phyloP scores from a whole-genome alignment of 2,797 vertebrate genomes.

The Sebastiscus tertius region DNA sequence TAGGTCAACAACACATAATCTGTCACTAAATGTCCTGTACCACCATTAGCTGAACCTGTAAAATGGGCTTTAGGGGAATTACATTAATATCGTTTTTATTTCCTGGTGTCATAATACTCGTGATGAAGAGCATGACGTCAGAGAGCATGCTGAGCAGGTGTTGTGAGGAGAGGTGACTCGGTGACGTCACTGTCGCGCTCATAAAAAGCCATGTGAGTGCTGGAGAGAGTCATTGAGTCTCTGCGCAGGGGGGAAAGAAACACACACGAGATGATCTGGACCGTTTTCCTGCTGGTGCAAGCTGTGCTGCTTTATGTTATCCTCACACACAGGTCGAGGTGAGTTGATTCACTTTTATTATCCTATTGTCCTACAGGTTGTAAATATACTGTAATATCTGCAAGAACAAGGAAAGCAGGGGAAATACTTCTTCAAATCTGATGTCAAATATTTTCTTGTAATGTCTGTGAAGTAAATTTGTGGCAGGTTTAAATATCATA shows the following conservation, averaged over 20 bases:
- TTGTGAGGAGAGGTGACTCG: not conserved
- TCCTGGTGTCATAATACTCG: too few relatives aligned
- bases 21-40: too few relatives aligned
- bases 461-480: not conserved
- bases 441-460: not conserved
- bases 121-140: too few relatives aligned
- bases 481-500: not conserved
- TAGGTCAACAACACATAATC: too few relatives aligned
- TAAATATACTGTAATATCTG: not conserved
- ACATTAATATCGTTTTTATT: too few relatives aligned
- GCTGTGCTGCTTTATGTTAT: conserved; percentile 67
- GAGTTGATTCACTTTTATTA: conserved; percentile 1
- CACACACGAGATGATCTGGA: conserved; percentile 75
- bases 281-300: conserved; percentile 64
- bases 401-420: not conserved
- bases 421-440: not conserved
- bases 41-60: too few relatives aligned
- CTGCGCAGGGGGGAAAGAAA: not conserved
- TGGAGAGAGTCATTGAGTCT: not conserved
- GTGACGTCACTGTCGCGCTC: not conserved
- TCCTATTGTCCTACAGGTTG: not conserved
- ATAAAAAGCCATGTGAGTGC: conserved; percentile 19
- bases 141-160: not conserved
- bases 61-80: too few relatives aligned
- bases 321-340: conserved; percentile 76